These are phyloP conservation scores for Puntigrus tetrazona DNA, from an alignment of 2,113 vertebrate genomes.

Conservation along the genomic window DNA sequence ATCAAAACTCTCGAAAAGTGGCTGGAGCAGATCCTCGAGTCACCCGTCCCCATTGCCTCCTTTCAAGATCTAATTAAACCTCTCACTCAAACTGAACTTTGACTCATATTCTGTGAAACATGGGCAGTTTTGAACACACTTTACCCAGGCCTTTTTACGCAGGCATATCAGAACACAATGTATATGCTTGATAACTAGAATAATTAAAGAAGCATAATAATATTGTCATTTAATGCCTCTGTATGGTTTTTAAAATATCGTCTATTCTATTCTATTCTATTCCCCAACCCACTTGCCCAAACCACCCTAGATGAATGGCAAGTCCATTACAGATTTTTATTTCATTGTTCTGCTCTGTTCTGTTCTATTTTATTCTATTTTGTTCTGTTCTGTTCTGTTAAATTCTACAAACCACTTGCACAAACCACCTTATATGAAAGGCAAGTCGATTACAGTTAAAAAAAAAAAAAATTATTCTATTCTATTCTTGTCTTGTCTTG, in stretches of 20 bases:
- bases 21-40: conserved; percentile 16
- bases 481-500: neutral
- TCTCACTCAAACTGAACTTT: neutral
- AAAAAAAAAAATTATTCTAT: too few relatives aligned
- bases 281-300: too few relatives aligned
- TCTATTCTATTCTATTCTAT: too few relatives aligned
- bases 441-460: too few relatives aligned
- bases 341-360: too few relatives aligned
- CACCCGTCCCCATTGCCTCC: neutral
- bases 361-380: neutral
- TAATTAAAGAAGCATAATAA: neutral
- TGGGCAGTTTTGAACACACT: conserved; percentile 12
- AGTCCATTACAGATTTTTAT: too few relatives aligned
- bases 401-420: neutral
- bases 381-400: neutral
- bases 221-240: neutral
- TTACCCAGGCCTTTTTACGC: neutral
- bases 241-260: too few relatives aligned
- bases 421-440: too few relatives aligned
- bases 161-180: neutral
- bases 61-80: conserved; percentile 30
- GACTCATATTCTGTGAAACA: neutral
- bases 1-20: conserved; percentile 31
- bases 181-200: neutral
- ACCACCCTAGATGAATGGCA: too few relatives aligned